Percentiles rank a stretch among this genome's conserved stretches.
Evolutionary conservation across 1,140 invertebrate genomes (phyloP).

Genomic region (Sinonovacula constricta): DNA sequence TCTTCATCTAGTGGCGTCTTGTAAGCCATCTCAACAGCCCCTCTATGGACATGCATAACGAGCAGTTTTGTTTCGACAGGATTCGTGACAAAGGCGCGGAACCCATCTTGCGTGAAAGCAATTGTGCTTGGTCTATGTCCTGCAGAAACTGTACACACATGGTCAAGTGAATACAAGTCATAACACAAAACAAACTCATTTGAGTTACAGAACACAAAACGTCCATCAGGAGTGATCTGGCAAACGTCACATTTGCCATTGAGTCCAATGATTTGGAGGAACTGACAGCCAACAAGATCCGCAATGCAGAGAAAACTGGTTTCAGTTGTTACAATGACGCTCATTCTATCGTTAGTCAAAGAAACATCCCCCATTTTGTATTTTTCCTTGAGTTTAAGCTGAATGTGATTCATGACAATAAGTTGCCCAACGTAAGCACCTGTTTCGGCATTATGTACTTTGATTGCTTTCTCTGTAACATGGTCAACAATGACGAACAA

Average conservation of each 20-base stretch:
- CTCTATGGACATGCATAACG: conserved; percentile 66
- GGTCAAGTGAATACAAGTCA: conserved; percentile 69
- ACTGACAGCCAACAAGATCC: conserved; percentile 62
- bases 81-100: conserved; percentile 64
- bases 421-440: conserved; percentile 74
- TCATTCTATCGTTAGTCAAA: conserved; percentile 68
- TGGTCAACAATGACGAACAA: conserved; percentile 74
- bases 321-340: conserved; percentile 69
- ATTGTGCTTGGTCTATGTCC: conserved; percentile 61
- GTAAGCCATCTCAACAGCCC: conserved; percentile 70
- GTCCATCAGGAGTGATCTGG: conserved; percentile 67
- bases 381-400: conserved; percentile 67
- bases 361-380: conserved; percentile 68
- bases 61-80: conserved; percentile 65
- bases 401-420: conserved; percentile 73
- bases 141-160: conserved; percentile 61
- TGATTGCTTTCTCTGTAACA: conserved; percentile 73
- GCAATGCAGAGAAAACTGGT: conserved; percentile 73
- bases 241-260: conserved; percentile 70
- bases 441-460: conserved; percentile 71
- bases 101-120: conserved; percentile 65
- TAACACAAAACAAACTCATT: conserved; percentile 68
- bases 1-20: conserved; percentile 65
- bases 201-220: conserved; percentile 73
- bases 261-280: conserved; percentile 70